A percentile compares a stretch with the other conserved stretches of the same genome.
phyloP scores from a whole-genome alignment of 1,140 invertebrate species.

The Orius insidiosus region DNA sequence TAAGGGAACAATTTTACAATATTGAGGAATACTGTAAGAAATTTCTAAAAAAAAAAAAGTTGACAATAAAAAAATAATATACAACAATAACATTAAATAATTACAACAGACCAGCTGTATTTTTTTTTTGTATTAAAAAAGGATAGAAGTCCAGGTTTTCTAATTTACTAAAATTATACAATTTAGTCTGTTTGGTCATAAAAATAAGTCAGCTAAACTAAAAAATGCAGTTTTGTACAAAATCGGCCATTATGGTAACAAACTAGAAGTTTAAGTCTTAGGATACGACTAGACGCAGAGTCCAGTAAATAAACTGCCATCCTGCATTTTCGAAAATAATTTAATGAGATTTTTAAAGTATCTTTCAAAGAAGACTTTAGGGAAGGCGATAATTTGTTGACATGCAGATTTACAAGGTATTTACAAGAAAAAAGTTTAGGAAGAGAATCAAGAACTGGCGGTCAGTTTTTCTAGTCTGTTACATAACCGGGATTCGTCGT shows the following conservation, averaged over 20 bases:
- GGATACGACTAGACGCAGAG: slow-evolving; percentile 12
- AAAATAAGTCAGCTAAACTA: slow-evolving; percentile 1
- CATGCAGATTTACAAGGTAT: slow-evolving; percentile 1
- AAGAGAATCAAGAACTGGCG: slow-evolving; percentile 23
- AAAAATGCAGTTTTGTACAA: not conserved
- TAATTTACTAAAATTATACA: slow-evolving; percentile 2
- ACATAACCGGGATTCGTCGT: slow-evolving; percentile 25
- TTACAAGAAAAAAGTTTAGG: not conserved
- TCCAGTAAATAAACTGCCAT: slow-evolving; percentile 4
- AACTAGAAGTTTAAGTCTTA: slow-evolving; percentile 14
- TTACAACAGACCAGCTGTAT: too few relatives aligned
- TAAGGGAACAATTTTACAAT: too few relatives aligned
- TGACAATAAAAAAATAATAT: slow-evolving; percentile 1
- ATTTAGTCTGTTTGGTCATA: not conserved
- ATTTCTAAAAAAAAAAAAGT: too few relatives aligned
- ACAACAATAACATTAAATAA: not conserved
- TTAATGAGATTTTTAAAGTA: not conserved
- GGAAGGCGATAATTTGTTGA: not conserved
- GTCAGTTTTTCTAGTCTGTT: slow-evolving; percentile 32
- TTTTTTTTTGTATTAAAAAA: too few relatives aligned
- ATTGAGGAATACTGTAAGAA: too few relatives aligned
- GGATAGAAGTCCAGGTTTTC: not conserved
- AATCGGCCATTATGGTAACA: slow-evolving; percentile 12
- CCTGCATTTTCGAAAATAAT: not conserved
- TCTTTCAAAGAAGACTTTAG: not conserved